Percentiles rank a stretch among this genome's conserved stretches.
Evolutionary conservation across 1,140 invertebrate species (phyloP).

Genomic region (Hypothenemus hampei): DNA sequence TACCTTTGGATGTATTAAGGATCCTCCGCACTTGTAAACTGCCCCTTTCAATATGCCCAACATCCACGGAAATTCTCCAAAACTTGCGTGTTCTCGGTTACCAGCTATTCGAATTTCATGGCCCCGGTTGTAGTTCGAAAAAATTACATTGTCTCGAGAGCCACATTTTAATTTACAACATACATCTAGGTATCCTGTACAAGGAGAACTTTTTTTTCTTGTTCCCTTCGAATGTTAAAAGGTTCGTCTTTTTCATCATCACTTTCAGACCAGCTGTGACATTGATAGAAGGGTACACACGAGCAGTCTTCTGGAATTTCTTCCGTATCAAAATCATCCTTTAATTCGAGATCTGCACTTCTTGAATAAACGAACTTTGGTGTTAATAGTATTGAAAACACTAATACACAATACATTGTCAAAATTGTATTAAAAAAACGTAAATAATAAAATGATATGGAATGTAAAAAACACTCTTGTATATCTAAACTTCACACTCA

Average conservation of each 20-base stretch:
- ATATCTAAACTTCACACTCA: too few relatives aligned
- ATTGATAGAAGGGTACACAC: slow-evolving; percentile 41
- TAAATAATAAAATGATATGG: too few relatives aligned
- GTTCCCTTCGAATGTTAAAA: neutral
- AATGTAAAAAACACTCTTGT: too few relatives aligned
- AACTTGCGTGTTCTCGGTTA: slow-evolving; percentile 28
- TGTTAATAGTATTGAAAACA: too few relatives aligned
- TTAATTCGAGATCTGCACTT: too few relatives aligned
- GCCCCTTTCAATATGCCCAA: slow-evolving; percentile 34
- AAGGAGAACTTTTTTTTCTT: neutral
- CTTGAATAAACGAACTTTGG: too few relatives aligned
- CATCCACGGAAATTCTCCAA: slow-evolving; percentile 43
- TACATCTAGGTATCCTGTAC: slow-evolving; percentile 38
- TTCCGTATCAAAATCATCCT: neutral
- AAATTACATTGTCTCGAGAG: slow-evolving; percentile 10
- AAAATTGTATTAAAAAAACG: too few relatives aligned
- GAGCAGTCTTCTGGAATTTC: slow-evolving; percentile 22
- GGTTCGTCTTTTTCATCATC: neutral
- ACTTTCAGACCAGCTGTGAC: slow-evolving; percentile 34
- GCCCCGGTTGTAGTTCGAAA: neutral
- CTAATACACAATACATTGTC: too few relatives aligned
- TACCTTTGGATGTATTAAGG: slow-evolving; percentile 42
- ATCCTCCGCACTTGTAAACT: slow-evolving; percentile 38
- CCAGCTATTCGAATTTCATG: slow-evolving; percentile 19
- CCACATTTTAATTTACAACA: slow-evolving; percentile 42